Conservation (phyloP, 2,113 vertebrate species). For the Onychostruthus taczanowskii region DNA sequence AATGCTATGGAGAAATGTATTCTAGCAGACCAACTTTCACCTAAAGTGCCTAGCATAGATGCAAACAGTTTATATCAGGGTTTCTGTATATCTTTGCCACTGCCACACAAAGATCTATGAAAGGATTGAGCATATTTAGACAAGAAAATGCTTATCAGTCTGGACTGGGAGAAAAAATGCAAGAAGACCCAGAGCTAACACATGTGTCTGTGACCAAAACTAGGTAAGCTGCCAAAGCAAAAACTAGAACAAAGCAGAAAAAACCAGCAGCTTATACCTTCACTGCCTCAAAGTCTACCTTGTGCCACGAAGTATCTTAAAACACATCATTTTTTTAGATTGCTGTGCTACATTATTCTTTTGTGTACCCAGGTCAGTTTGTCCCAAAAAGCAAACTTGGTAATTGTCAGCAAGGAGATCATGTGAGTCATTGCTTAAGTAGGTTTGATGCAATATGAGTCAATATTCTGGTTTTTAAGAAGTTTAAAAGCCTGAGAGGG, state of each 20-base stretch:
- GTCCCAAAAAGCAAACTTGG: neutral
- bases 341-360: neutral
- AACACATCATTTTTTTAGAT: neutral
- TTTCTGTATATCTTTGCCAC: neutral
- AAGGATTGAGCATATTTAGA: neutral
- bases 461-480: neutral
- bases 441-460: neutral
- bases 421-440: neutral
- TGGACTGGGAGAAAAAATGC: neutral
- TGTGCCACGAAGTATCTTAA: neutral
- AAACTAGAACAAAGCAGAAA: neutral
- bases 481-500: neutral
- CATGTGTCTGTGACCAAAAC: neutral
- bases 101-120: neutral
- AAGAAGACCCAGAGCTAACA: neutral
- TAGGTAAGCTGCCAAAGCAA: neutral
- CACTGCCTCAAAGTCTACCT: neutral
- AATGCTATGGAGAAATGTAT: neutral
- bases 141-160: neutral
- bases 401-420: neutral
- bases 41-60: neutral
- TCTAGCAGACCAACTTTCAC: neutral
- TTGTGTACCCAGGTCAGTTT: neutral
- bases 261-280: neutral
- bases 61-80: neutral